Evolutionary conservation across 1,140 invertebrate species (phyloP), one percentile per base, ranked within the genome.

Genomic region (Arion vulgaris): DNA sequence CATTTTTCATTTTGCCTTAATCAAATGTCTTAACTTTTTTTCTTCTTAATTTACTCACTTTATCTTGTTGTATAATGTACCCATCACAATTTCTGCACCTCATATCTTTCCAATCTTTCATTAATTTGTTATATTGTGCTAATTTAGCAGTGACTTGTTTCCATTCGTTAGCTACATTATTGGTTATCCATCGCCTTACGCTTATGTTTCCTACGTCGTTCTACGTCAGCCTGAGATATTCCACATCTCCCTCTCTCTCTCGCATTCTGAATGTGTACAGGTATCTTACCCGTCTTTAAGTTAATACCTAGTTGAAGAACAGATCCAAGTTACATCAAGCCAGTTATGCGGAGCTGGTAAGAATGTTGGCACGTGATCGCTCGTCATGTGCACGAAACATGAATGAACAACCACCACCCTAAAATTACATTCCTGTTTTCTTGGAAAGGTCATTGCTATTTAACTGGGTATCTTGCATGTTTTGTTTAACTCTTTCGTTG

Each of bases 311-410:
- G 9, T 23, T 19, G 9, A 45, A 57, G 17, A 57, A 23, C 26
- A 15, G 53, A 9, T 57, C 15, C 53, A 57, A 1, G 19, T 57
- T 57, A 15, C 53, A 19, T 4, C 7, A 57, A 23, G 2, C 53
- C 53, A 23, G 53, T n/a, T 57, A 57, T 19, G 53, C 53, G 26
- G 53, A 9, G 4, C n/a, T 66, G 62, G 11, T 66, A 66, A 32
- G 71, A 45, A 72, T 41, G 15, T 72, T 45, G 36, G 71, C 71
- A 72, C 71, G 71, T 41, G 71, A 72, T n/a, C 26, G 0, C 36
- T 41, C 41, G 0, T 23, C 71, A 72, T 38, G 71, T 72, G 71
- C 9, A 23, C 38, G 1, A 41, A 72, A 41, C 71, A 39, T 28
- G 62, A 66, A 32, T 66, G 28, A 66, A 28, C 28, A 32, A 23